Base-by-base conservation (phyloP, 2,797 vertebrate genomes). In the Aeoliscus strigatus region DNA sequence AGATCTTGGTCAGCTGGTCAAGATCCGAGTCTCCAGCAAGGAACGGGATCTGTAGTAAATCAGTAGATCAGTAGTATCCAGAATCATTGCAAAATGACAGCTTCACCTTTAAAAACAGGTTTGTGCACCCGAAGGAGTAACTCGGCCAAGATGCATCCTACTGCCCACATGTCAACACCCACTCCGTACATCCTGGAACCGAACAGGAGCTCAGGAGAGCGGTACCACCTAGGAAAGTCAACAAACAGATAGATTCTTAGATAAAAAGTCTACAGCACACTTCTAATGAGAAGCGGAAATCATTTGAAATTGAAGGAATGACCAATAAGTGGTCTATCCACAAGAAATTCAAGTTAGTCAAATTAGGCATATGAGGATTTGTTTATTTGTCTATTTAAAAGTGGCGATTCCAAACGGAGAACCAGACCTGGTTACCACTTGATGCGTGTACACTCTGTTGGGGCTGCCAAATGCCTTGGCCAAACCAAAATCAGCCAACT, bases 121-220 rank as follows among this genome's bases (percentile, higher is more conserved):
- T 41, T 53, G 25, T 46, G 18, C 86, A 97, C 96, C 86, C 95
- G 81, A 23, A 98, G 91, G 10, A 99, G 91, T 38, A 99, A 65
- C 66, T 99, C 96, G 38, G 94, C 94, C 71, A 99, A 81, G 77
- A 98, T 98, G 75, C 95, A 99, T 44, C 96, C 94, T 37, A 99
- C 93, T 54, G 96, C 95, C 96, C 96, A 99, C 94, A 96, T 97
- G 75, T 98, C 95, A 2, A 99, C 94, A 21, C 94, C 94, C 13
- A 98, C 93, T 15, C 94, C 93, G 13, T 99, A 99, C 92, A 99
- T 99, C 80, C 90, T 92, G 56, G 94, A 89, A 47, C 96, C 96
- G 76, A 98, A 98, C 14, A 99, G 65, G 11, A 98, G 87, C 76
- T 98, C 96, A 23, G 96, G 96, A 5, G 94, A 87, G 46, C 94